A percentile compares a stretch with the other conserved stretches of the same genome.
Conservation (phyloP, 1,140 invertebrate species). For the Drosophila funebris region DNA sequence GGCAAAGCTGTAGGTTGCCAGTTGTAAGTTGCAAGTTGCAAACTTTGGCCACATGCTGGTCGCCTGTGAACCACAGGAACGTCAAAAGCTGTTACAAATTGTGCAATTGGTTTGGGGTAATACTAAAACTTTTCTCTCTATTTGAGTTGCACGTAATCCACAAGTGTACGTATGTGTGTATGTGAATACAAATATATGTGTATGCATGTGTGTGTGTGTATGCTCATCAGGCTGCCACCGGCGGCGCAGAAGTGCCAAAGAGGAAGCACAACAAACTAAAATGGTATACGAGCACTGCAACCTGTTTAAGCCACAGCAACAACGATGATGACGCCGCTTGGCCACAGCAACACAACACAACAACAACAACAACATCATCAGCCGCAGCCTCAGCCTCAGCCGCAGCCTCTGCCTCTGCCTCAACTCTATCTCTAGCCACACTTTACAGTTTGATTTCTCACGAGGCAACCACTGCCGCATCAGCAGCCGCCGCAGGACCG, state of each 20-base stretch:
- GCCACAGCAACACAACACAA: constrained; percentile 3
- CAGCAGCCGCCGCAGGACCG: constrained; percentile 66
- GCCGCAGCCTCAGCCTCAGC: not conserved
- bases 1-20: constrained; percentile 1
- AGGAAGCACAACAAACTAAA: constrained; percentile 67
- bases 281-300: constrained; percentile 80
- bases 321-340: constrained; percentile 28
- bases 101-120: constrained; percentile 81
- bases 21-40: constrained; percentile 18
- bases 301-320: constrained; percentile 65
- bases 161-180: constrained; percentile 17
- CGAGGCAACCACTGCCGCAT: constrained; percentile 57
- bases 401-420: constrained; percentile 4
- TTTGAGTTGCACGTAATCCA: constrained; percentile 28
- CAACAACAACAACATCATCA: not conserved
- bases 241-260: constrained; percentile 56
- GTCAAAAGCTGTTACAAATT: constrained; percentile 81
- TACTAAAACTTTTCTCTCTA: constrained; percentile 42
- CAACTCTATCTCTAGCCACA: constrained; percentile 48
- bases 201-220: constrained; percentile 42
- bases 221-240: constrained; percentile 50
- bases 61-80: constrained; percentile 33
- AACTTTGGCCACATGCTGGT: constrained; percentile 36
- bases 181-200: constrained; percentile 12
- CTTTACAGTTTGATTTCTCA: constrained; percentile 82